Evolutionary conservation across 2,113 vertebrate species (phyloP).

Genomic region (Gopherus evgoodei): DNA sequence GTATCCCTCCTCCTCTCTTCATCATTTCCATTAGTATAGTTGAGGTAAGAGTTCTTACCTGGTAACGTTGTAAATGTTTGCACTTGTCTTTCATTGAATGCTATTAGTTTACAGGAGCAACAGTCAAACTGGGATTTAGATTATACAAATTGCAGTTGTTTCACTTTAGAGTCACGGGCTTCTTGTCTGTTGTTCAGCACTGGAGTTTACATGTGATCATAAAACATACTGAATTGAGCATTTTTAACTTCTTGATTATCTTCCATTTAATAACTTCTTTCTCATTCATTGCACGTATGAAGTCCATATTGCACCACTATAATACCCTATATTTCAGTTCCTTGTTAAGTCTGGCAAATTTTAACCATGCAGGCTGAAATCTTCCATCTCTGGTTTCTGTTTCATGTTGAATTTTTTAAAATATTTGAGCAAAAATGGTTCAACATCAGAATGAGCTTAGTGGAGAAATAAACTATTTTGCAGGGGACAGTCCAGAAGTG

Average conservation of each 20-base stretch:
- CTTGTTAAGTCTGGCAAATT: not conserved
- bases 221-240: not conserved
- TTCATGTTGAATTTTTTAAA: not conserved
- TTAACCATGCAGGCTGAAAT: not conserved
- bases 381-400: not conserved
- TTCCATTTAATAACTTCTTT: not conserved
- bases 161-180: not conserved
- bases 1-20: conserved; percentile 89
- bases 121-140: not conserved
- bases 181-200: not conserved
- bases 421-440: not conserved
- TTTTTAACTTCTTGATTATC: not conserved
- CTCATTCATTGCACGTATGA: not conserved
- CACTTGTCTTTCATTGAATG: not conserved
- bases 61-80: not conserved
- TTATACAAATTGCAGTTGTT: not conserved
- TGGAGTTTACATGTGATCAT: not conserved
- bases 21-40: conserved; percentile 88
- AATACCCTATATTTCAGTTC: not conserved
- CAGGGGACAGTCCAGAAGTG: not conserved
- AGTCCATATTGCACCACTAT: not conserved
- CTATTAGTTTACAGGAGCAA: not conserved
- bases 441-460: not conserved
- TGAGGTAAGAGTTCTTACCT: conserved; percentile 77
- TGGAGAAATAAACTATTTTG: not conserved